Evolutionary conservation across 1,140 invertebrate species (phyloP).

Genomic region (Mizuhopecten yessoensis): DNA sequence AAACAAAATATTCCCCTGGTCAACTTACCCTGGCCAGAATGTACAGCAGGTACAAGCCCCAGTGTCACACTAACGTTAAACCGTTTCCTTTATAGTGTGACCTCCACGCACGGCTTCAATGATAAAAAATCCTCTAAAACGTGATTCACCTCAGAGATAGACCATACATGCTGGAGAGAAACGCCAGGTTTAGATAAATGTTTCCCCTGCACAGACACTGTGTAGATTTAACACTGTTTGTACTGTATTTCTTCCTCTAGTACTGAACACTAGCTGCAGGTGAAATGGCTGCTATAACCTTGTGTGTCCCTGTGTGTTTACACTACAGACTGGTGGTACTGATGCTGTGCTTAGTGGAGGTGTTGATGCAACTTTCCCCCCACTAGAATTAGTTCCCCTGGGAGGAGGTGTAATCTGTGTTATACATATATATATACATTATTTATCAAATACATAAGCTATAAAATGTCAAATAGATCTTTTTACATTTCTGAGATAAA

Average conservation of each 20-base stretch:
- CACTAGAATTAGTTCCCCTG: neutral
- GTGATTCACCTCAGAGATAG: neutral
- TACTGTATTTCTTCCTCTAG: neutral
- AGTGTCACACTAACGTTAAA: neutral
- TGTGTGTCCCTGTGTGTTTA: conserved; percentile 2
- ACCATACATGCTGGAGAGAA: neutral
- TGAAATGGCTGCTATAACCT: conserved; percentile 30
- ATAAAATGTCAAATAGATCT: too few relatives aligned
- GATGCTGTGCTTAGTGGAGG: conserved; percentile 3
- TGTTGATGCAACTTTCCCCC: neutral
- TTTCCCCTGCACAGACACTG: neutral
- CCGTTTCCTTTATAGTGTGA: neutral
- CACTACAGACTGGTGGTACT: conserved; percentile 2
- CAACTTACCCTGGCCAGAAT: neutral
- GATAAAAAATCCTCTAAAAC: conserved; percentile 10
- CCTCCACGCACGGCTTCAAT: conserved; percentile 22
- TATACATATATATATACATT: too few relatives aligned
- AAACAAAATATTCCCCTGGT: neutral
- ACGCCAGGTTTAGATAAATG: neutral
- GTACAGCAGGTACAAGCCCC: neutral
- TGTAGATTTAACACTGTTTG: neutral
- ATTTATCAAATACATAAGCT: too few relatives aligned
- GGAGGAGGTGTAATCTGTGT: too few relatives aligned
- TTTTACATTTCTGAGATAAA: neutral
- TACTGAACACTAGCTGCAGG: neutral